These are phyloP conservation scores for Rhabdomys dilectus DNA, from an alignment of 2,113 vertebrate genomes.

Conservation along the genomic window DNA sequence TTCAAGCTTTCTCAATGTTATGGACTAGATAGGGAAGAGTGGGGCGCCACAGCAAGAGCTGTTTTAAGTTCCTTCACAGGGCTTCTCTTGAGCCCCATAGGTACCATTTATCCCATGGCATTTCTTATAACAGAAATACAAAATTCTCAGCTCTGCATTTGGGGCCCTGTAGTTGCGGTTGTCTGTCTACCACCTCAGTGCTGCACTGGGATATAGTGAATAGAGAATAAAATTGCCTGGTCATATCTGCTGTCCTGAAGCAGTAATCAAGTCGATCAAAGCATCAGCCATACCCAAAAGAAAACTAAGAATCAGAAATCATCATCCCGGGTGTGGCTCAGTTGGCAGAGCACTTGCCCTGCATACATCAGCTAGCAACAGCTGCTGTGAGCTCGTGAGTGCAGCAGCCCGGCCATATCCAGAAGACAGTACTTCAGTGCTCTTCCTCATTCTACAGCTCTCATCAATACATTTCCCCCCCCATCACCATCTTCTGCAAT, in stretches of 20 bases:
- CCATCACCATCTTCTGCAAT: not conserved
- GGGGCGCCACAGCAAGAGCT: not conserved
- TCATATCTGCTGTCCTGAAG: not conserved
- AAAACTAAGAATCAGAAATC: not conserved
- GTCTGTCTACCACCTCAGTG: not conserved
- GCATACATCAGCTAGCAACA: not conserved
- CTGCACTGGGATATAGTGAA: not conserved
- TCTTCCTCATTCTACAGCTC: no score
- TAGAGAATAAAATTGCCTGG: conserved; percentile 16
- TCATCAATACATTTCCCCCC: not conserved
- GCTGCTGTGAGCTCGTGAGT: no score
- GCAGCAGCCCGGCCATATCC: not conserved
- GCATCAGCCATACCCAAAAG: not conserved
- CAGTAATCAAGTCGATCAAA: not conserved
- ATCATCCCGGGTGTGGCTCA: not conserved
- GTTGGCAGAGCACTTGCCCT: not conserved
- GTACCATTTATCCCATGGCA: not conserved
- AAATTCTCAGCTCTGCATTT: not conserved
- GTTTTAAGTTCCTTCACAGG: conserved; percentile 34
- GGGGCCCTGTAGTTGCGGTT: not conserved
- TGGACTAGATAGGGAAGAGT: not conserved
- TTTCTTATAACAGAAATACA: conserved; percentile 61
- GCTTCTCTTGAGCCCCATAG: conserved; percentile 51
- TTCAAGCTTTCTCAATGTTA: not conserved
- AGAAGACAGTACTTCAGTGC: not conserved